A percentile compares a stretch with the other conserved stretches of the same genome.
Evolutionary conservation across 2,113 vertebrate species (phyloP).

Genomic region (Dromiciops gliroides): DNA sequence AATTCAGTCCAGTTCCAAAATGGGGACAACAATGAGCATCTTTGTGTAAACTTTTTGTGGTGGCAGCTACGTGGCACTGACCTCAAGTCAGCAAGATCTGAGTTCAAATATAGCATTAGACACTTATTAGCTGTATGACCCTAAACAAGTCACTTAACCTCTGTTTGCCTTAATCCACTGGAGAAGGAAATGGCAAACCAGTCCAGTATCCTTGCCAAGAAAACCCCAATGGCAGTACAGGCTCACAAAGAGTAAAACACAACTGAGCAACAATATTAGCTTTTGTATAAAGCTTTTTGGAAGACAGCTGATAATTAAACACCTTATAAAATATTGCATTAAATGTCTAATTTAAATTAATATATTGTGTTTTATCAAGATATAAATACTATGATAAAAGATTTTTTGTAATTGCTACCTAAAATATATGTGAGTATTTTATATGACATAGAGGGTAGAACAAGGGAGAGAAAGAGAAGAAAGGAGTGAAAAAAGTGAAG

Average conservation of each 20-base stretch:
- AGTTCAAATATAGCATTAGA: not conserved
- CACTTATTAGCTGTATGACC: not conserved
- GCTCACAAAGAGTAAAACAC: not conserved
- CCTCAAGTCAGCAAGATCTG: not conserved
- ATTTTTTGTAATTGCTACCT: not conserved
- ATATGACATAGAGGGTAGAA: not conserved
- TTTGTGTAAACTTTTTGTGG: not conserved
- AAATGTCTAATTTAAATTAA: not conserved
- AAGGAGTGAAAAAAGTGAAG: not conserved
- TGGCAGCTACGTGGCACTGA: not conserved
- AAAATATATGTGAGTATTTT: not conserved
- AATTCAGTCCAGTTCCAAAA: conserved; percentile 11
- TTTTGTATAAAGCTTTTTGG: not conserved
- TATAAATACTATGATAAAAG: not conserved
- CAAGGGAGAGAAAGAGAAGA: not conserved
- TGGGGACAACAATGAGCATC: not conserved
- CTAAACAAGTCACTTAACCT: not conserved
- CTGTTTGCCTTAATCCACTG: not conserved
- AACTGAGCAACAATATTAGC: not conserved
- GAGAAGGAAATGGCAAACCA: not conserved
- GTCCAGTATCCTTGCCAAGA: not conserved
- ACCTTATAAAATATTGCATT: not conserved
- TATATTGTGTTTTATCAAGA: not conserved
- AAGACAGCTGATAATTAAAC: too few relatives aligned
- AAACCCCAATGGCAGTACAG: not conserved